Conservation (phyloP, 2,113 vertebrate genomes). For the Megalops atlanticus region DNA sequence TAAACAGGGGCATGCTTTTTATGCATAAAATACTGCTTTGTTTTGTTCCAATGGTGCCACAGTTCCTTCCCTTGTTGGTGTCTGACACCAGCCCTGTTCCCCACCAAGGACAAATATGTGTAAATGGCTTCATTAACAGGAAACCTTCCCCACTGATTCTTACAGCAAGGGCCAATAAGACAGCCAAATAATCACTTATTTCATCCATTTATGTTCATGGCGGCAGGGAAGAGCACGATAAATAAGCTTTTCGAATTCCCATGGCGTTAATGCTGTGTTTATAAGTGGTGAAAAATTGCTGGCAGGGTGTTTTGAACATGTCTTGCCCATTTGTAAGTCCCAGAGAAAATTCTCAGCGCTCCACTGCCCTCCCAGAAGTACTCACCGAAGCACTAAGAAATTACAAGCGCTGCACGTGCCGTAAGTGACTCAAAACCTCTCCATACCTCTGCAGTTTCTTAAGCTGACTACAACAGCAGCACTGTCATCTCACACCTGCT, state of each 20-base stretch:
- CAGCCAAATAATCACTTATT: neutral
- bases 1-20: too few species aligned
- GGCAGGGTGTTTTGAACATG: too few species aligned
- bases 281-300: too few species aligned
- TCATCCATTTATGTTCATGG: neutral
- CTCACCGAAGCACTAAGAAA: neutral
- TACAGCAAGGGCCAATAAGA: neutral
- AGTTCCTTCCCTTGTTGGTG: neutral
- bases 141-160: neutral
- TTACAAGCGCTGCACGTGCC: too few species aligned
- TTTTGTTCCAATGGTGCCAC: neutral
- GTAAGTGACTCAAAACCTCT: too few species aligned
- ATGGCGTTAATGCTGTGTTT: too few species aligned
- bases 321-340: too few species aligned
- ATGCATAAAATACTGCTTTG: too few species aligned
- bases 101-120: neutral
- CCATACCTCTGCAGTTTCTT: neutral
- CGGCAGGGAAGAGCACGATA: neutral
- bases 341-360: neutral
- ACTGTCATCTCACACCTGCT: slow-evolving; percentile 15
- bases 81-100: neutral
- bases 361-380: neutral
- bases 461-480: neutral
- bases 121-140: neutral
- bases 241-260: neutral